Conservation (phyloP, 2,797 vertebrate genomes). For the Micropoecilia bifurca region DNA sequence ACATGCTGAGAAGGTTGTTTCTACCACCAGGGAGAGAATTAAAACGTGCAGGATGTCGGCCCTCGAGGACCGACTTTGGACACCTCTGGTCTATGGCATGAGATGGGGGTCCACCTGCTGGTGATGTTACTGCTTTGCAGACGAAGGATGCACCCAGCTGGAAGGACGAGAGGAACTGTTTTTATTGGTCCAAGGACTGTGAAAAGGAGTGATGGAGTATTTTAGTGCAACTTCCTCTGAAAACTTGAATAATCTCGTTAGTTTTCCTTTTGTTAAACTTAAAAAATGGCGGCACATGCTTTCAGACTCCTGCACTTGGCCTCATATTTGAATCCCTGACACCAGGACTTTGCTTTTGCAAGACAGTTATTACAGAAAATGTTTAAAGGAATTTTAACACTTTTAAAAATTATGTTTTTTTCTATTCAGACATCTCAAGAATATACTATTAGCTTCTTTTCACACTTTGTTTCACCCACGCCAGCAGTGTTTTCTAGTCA, state of each 20-base stretch:
- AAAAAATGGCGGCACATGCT: conserved; percentile 62
- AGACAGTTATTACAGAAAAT: conserved; percentile 41
- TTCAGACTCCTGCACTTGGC: conserved; percentile 54
- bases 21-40: no score
- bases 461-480: conserved; percentile 10
- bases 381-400: conserved; percentile 43
- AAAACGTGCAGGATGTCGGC: no score
- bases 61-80: not conserved
- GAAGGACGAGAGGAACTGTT: conserved; percentile 43
- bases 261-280: conserved; percentile 42
- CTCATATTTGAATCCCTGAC: conserved; percentile 16
- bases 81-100: not conserved
- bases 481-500: conserved; percentile 39
- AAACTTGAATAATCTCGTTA: conserved; percentile 78
- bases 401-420: conserved; percentile 4
- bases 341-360: conserved; percentile 3
- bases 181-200: conserved; percentile 64
- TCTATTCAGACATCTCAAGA: conserved; percentile 26
- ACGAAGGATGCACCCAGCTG: conserved; percentile 35
- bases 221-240: conserved; percentile 61
- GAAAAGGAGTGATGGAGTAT: conserved; percentile 51
- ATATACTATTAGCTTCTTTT: conserved; percentile 11
- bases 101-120: conserved; percentile 51
- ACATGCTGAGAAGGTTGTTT: no score
- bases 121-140: conserved; percentile 40